phyloP scores from a whole-genome alignment of 1,140 invertebrate species.

The Leguminivora glycinivorella region DNA sequence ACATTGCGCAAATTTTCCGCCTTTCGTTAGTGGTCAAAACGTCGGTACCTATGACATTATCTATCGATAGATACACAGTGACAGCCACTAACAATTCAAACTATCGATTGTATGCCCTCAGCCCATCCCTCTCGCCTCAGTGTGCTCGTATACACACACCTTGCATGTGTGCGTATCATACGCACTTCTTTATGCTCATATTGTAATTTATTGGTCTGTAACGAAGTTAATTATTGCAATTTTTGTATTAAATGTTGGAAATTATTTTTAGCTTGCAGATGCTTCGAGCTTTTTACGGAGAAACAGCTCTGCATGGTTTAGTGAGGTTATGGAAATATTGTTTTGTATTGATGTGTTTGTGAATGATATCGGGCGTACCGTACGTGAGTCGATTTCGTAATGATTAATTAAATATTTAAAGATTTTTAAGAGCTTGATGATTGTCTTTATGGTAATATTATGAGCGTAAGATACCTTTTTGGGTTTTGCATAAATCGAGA shows the following conservation, averaged over 20 bases:
- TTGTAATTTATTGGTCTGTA: slow-evolving; percentile 78
- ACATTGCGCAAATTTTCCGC: no score
- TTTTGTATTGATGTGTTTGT: slow-evolving; percentile 26
- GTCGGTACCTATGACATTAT: not conserved
- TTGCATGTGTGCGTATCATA: slow-evolving; percentile 51
- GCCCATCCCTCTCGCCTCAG: slow-evolving; percentile 39
- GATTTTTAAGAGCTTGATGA: not conserved
- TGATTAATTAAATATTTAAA: not conserved
- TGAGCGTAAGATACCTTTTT: no score
- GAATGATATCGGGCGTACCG: not conserved
- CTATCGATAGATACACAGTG: not conserved
- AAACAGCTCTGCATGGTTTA: slow-evolving; percentile 42
- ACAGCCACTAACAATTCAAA: not conserved
- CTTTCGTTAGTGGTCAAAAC: no score
- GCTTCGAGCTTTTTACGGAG: slow-evolving; percentile 57
- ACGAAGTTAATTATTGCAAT: slow-evolving; percentile 78
- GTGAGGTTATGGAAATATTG: slow-evolving; percentile 14
- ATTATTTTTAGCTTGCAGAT: slow-evolving; percentile 73
- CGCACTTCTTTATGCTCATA: slow-evolving; percentile 73
- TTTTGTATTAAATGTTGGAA: slow-evolving; percentile 78
- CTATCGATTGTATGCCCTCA: slow-evolving; percentile 23
- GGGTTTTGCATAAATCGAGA: no score
- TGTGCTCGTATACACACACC: slow-evolving; percentile 38
- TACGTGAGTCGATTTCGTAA: not conserved
- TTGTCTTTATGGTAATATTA: no score